These are phyloP conservation scores for Drosophila tanythrix DNA, from an alignment of 2,888 invertebrate species.

Conservation along the genomic window DNA sequence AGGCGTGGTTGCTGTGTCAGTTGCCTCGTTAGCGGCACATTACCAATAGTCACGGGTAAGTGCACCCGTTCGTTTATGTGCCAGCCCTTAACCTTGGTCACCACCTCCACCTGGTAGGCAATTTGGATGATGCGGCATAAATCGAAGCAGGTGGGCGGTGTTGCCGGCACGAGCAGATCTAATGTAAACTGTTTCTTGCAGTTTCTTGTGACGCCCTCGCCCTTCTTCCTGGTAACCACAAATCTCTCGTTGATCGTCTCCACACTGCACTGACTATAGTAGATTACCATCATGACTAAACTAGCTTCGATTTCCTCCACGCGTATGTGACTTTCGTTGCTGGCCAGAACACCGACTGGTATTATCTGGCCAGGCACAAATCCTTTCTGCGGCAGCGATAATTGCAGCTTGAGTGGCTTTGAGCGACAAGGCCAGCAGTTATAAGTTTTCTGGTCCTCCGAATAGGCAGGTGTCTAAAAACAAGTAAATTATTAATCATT, in stretches of 20 bases:
- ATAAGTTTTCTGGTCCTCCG: slow-evolving; percentile 69
- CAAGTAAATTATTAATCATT: neutral
- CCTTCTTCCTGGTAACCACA: slow-evolving; percentile 67
- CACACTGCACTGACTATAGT: slow-evolving; percentile 59
- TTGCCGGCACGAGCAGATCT: slow-evolving; percentile 76
- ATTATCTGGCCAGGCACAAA: slow-evolving; percentile 83
- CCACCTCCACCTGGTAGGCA: slow-evolving; percentile 79
- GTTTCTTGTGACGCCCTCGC: slow-evolving; percentile 61
- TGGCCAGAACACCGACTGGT: slow-evolving; percentile 85
- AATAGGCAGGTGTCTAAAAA: slow-evolving; percentile 69
- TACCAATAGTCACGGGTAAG: slow-evolving; percentile 83
- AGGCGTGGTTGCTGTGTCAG: slow-evolving; percentile 42
- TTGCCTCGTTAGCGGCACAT: slow-evolving; percentile 70
- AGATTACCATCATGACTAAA: slow-evolving; percentile 74
- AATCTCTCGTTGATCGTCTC: slow-evolving; percentile 65
- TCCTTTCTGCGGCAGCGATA: slow-evolving; percentile 79
- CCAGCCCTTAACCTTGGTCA: slow-evolving; percentile 71
- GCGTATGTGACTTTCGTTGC: slow-evolving; percentile 86
- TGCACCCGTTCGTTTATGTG: slow-evolving; percentile 69
- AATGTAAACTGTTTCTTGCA: slow-evolving; percentile 72
- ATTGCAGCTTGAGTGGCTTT: slow-evolving; percentile 70
- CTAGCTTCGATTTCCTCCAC: slow-evolving; percentile 81
- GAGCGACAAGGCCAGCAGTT: slow-evolving; percentile 80
- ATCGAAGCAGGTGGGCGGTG: slow-evolving; percentile 82
- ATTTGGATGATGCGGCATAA: slow-evolving; percentile 81